Evolutionary conservation across 2,888 invertebrate species (phyloP).

Genomic region (Rapana venosa): DNA sequence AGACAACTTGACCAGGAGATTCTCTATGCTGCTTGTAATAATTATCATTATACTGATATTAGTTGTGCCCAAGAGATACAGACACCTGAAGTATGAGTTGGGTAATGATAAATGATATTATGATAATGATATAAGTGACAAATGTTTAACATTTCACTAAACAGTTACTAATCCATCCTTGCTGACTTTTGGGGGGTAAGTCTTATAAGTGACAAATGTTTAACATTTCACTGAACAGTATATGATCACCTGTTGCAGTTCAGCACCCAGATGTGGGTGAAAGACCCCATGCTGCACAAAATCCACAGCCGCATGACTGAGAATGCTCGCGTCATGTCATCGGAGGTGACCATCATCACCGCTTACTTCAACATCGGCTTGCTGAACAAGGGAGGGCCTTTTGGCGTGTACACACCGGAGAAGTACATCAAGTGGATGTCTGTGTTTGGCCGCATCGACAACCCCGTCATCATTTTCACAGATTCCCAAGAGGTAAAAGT

Average conservation of each 20-base stretch:
- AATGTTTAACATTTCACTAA: too few relatives aligned
- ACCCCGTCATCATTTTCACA: constrained; percentile 66
- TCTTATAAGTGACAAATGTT: too few relatives aligned
- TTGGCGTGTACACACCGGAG: constrained; percentile 50
- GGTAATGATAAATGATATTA: too few relatives aligned
- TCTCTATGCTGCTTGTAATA: too few relatives aligned
- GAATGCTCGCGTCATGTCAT: constrained; percentile 35
- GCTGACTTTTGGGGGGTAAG: too few relatives aligned
- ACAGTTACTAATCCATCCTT: too few relatives aligned
- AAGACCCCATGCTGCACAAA: neutral
- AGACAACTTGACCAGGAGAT: too few relatives aligned
- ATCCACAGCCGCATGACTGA: constrained; percentile 46
- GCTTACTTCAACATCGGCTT: constrained; percentile 64
- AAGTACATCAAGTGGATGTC: constrained; percentile 67
- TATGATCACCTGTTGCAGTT: constrained; percentile 5
- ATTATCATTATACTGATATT: too few relatives aligned
- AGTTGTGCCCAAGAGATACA: too few relatives aligned
- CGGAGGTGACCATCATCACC: constrained; percentile 63
- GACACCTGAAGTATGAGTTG: too few relatives aligned
- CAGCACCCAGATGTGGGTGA: neutral
- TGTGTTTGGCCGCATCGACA: constrained; percentile 63
- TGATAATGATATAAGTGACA: too few relatives aligned
- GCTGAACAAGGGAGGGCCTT: constrained; percentile 55
- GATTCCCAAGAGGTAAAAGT: constrained; percentile 56
- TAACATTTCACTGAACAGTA: too few relatives aligned